Evolutionary conservation across 2,113 vertebrate species (phyloP).

Genomic region (Galemys pyrenaicus): DNA sequence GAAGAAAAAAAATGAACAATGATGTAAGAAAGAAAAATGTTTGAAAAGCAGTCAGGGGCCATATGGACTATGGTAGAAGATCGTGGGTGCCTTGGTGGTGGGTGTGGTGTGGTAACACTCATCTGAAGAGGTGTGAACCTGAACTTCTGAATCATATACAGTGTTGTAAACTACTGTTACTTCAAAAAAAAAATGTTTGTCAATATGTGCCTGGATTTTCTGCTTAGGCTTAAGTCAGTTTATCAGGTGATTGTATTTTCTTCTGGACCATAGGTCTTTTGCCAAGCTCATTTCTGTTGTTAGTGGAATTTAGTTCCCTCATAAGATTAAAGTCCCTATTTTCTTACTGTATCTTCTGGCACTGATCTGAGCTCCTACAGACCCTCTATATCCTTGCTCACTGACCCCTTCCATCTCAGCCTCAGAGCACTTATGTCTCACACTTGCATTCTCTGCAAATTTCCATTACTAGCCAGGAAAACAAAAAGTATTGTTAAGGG

Average conservation of each 20-base stretch:
- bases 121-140: no score
- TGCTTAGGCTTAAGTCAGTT: background rate
- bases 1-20: no score
- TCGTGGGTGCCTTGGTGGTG: no score
- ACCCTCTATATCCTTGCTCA: background rate
- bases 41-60: no score
- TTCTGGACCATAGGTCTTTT: background rate
- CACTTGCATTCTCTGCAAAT: background rate
- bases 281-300: background rate
- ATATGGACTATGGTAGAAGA: no score
- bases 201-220: background rate
- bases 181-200: background rate
- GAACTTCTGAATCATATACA: no score
- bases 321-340: background rate
- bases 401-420: background rate
- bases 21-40: no score
- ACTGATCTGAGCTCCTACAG: background rate
- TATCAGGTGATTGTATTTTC: background rate
- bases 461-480: background rate
- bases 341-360: background rate
- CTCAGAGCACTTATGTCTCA: background rate
- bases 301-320: background rate
- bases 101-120: no score
- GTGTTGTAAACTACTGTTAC: no score
- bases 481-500: no score